phyloP scores from a whole-genome alignment of 2,113 vertebrate genomes.

The Percopsis transmontana region DNA sequence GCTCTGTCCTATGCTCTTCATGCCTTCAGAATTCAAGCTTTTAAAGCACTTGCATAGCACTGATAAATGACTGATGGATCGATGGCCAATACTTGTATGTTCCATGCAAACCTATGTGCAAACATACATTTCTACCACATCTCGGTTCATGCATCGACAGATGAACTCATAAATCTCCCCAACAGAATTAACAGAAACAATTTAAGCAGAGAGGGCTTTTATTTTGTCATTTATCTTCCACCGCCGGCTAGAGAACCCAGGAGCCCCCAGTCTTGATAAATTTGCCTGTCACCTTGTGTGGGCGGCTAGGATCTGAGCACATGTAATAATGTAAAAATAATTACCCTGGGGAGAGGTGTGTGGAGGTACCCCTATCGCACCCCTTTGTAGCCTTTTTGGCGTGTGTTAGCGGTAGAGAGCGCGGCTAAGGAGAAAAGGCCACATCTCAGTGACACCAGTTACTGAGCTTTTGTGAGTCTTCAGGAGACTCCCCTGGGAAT shows the following conservation, averaged over 20 bases:
- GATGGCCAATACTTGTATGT: constrained; percentile 60
- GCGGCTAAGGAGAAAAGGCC: constrained; percentile 43
- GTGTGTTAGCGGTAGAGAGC: constrained; percentile 45
- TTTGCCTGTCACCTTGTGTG: constrained; percentile 81
- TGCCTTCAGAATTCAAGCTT: neutral
- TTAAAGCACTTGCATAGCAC: neutral
- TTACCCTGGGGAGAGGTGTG: constrained; percentile 80
- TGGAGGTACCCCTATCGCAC: constrained; percentile 56
- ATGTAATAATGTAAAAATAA: constrained; percentile 88
- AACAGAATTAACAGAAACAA: constrained; percentile 84
- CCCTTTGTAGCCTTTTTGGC: constrained; percentile 46
- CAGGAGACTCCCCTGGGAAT: constrained; percentile 57
- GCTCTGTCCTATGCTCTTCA: neutral
- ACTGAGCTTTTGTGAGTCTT: constrained; percentile 67
- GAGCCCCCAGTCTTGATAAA: constrained; percentile 77
- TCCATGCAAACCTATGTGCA: constrained; percentile 47
- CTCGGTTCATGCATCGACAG: constrained; percentile 73
- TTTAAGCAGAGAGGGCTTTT: constrained; percentile 83
- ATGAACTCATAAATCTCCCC: constrained; percentile 81
- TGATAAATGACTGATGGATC: constrained; percentile 63
- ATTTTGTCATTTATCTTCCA: constrained; percentile 84
- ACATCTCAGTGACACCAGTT: constrained; percentile 78
- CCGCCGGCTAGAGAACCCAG: constrained; percentile 58
- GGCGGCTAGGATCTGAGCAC: constrained; percentile 81
- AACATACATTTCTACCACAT: constrained; percentile 67